A percentile compares a stretch with the other conserved stretches of the same genome.
Evolutionary conservation across 2,113 vertebrate genomes (phyloP).

Genomic region (Rhabdornis inornatus): DNA sequence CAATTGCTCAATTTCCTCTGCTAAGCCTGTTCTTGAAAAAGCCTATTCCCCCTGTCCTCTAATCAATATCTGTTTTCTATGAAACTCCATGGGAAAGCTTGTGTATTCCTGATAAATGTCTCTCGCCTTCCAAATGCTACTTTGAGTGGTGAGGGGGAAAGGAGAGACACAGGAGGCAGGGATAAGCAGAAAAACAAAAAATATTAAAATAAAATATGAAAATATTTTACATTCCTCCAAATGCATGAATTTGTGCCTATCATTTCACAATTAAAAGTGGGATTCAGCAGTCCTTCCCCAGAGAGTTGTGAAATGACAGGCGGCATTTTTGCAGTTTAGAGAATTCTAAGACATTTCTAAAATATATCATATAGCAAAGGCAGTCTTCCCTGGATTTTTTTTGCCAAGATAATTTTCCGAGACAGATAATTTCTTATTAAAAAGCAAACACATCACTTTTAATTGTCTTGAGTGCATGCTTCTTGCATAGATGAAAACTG

Average conservation of each 20-base stretch:
- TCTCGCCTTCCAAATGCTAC: not conserved
- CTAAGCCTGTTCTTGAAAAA: not conserved
- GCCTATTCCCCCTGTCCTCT: not conserved
- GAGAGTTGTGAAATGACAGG: not conserved
- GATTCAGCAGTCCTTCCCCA: not conserved
- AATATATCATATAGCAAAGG: not conserved
- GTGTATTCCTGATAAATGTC: not conserved
- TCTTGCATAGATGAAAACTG: not conserved
- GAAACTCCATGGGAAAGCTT: not conserved
- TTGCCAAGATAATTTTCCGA: not conserved
- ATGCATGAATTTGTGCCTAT: not conserved
- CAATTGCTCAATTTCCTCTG: not conserved
- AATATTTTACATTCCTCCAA: slow-evolving; percentile 7
- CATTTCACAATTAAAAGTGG: not conserved
- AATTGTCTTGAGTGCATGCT: not conserved
- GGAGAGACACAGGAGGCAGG: not conserved
- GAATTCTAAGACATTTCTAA: not conserved
- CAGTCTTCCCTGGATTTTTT: not conserved
- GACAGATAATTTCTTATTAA: not conserved
- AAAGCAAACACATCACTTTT: not conserved
- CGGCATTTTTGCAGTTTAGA: not conserved
- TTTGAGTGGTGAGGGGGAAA: not conserved
- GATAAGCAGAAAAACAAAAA: not conserved
- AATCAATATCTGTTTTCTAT: not conserved
- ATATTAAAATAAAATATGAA: not conserved